Evolutionary conservation across 2,113 vertebrate genomes (phyloP).

Genomic region (Grammomys surdaster): DNA sequence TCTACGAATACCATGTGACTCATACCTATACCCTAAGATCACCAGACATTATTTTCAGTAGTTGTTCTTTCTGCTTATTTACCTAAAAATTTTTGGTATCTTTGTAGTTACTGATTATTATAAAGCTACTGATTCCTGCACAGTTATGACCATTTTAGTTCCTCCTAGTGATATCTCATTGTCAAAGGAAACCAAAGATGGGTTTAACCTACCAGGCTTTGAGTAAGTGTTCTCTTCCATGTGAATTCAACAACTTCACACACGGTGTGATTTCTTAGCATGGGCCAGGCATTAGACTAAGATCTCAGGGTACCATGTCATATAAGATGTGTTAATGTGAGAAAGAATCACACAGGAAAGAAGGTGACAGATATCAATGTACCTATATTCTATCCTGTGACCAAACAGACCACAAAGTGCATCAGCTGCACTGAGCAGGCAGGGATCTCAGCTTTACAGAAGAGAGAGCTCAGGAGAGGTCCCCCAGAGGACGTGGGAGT

Average conservation of each 20-base stretch:
- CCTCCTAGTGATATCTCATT: background rate
- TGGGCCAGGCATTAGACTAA: background rate
- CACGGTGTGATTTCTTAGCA: conserved; percentile 33
- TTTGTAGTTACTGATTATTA: background rate
- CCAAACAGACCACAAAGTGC: background rate
- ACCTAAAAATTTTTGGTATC: conserved; percentile 36
- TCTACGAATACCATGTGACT: conserved; percentile 31
- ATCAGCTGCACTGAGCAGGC: background rate
- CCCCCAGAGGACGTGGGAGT: background rate
- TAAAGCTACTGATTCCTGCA: background rate
- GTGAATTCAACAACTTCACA: conserved; percentile 10
- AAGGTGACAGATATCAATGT: background rate
- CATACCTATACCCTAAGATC: conserved; percentile 20
- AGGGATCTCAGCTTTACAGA: background rate
- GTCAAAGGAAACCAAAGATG: conserved; percentile 20
- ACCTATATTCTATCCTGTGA: background rate
- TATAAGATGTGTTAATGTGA: background rate
- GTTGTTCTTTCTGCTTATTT: conserved; percentile 27
- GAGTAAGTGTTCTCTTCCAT: conserved; percentile 10
- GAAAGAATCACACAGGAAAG: background rate
- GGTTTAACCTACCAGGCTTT: background rate
- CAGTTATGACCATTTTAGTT: background rate
- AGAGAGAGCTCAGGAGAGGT: background rate
- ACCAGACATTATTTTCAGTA: conserved; percentile 52
- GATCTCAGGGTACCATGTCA: background rate